Base-by-base conservation (phyloP, 2,797 vertebrate genomes). In the Leptoclinus maculatus region DNA sequence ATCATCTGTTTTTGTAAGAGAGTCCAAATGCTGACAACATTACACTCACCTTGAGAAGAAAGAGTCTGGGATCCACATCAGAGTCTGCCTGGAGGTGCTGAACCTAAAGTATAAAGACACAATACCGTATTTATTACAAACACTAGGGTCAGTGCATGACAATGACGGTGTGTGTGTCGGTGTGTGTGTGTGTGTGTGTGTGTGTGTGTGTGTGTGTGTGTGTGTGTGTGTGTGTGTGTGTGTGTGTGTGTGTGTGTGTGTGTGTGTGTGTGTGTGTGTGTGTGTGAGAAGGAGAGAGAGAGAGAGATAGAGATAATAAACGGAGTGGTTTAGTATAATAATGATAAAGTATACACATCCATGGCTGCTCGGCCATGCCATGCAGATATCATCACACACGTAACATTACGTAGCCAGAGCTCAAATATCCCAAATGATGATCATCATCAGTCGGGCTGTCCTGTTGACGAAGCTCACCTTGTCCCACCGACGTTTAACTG, bases 61-160 rank as follows among this genome's bases (percentile, higher is more conserved):
- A 11, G 98, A 99, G 92, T 99, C 98, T 84, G 98, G 98, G 93
- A 99, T 97, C 98, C 98, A 99, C 95, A 97, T 99, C 38, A 99
- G 95, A 47, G 98, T 99, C 92, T 99, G 98, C 83, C 97, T 97
- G 85, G 98, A 99, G 76, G 98, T 99, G 94, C 98, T 97, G 93
- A 99, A 99, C 85, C 98, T 99, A 83, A 77, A 92, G 71, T 0
- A 56, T 14, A 13, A 70, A 75, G 58, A 84, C 51, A 83, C n/a
- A 83, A 70, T 2, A 58, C 21, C 64, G 58, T 29, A 29, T 49
- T 71, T 25, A 64, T 81, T 60, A 83, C 65, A 58, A 17, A 27
- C 32, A 66, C 17, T 27, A 21, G 32, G 5, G 58, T 38, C 59
- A 47, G 27, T 13, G 19, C n/a, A 36, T 39, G 7, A 11, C n/a